Conservation (phyloP, 2,888 invertebrate species). For the Trisateles emortualis region DNA sequence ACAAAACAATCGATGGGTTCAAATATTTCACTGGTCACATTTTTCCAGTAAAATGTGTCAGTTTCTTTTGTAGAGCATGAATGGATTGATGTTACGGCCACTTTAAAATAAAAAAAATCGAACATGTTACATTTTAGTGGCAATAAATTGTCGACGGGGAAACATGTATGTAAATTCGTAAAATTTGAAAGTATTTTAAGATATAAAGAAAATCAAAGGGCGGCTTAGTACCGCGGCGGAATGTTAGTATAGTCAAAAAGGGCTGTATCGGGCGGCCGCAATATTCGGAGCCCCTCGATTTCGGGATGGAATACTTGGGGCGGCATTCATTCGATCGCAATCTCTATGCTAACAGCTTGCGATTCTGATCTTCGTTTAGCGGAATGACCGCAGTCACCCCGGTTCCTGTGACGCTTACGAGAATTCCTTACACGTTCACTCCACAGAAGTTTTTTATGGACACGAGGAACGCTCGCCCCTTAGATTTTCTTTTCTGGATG, state of each 20-base stretch:
- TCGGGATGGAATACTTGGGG: conserved; percentile 82
- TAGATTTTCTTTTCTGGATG: conserved; percentile 70
- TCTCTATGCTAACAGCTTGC: conserved; percentile 87
- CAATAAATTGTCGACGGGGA: conserved; percentile 49
- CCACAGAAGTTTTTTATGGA: conserved; percentile 82
- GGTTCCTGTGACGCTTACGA: conserved; percentile 76
- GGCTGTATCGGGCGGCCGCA: conserved; percentile 79
- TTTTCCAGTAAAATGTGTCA: conserved; percentile 66
- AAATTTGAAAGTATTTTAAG: conserved; percentile 65
- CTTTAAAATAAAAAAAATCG: conserved; percentile 49
- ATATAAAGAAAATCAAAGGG: conserved; percentile 76
- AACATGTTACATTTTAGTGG: conserved; percentile 53
- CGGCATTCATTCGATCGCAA: conserved; percentile 85
- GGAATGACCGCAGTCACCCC: conserved; percentile 86
- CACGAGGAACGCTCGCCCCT: conserved; percentile 70
- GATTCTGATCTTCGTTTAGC: conserved; percentile 87
- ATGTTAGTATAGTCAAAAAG: conserved; percentile 78
- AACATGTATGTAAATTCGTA: conserved; percentile 56
- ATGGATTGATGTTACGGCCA: conserved; percentile 54
- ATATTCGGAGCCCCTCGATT: conserved; percentile 81
- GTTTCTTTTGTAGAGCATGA: conserved; percentile 54
- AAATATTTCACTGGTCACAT: conserved; percentile 66
- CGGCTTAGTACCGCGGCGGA: conserved; percentile 69
- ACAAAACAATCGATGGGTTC: conserved; percentile 76
- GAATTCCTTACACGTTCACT: conserved; percentile 84